These are phyloP conservation scores for Conus ventricosus DNA, from an alignment of 1,140 invertebrate genomes.

Conservation along the genomic window DNA sequence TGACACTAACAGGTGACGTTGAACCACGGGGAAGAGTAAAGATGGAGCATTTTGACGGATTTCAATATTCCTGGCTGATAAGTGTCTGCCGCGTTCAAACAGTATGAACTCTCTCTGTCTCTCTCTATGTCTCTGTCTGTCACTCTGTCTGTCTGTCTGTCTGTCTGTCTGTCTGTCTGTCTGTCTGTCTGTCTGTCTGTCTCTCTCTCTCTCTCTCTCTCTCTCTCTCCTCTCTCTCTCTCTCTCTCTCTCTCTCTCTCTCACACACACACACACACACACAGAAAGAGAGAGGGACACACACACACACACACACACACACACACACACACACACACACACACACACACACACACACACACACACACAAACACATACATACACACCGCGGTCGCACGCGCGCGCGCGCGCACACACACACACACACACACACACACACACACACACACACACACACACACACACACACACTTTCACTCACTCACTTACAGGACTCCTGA, in stretches of 20 bases:
- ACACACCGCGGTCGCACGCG: too few relatives aligned
- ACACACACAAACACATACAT: slow-evolving; percentile 10
- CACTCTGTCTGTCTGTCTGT: neutral
- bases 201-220: neutral
- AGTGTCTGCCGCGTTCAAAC: too few relatives aligned
- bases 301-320: neutral
- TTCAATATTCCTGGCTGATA: too few relatives aligned
- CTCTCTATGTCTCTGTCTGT: too few relatives aligned
- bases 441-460: neutral
- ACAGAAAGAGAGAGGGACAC: too few relatives aligned
- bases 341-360: slow-evolving; percentile 19
- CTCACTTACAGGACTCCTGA: too few relatives aligned
- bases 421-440: slow-evolving; percentile 23
- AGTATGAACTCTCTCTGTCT: too few relatives aligned
- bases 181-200: neutral
- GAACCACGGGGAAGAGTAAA: too few relatives aligned
- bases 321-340: slow-evolving; percentile 24
- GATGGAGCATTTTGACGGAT: too few relatives aligned
- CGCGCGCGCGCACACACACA: neutral
- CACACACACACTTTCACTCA: too few relatives aligned
- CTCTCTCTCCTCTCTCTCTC: neutral
- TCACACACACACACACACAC: neutral
- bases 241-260: neutral
- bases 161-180: neutral
- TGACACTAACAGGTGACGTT: too few relatives aligned